phyloP scores from a whole-genome alignment of 1,140 invertebrate genomes.

The Drosophila pectinifera region DNA sequence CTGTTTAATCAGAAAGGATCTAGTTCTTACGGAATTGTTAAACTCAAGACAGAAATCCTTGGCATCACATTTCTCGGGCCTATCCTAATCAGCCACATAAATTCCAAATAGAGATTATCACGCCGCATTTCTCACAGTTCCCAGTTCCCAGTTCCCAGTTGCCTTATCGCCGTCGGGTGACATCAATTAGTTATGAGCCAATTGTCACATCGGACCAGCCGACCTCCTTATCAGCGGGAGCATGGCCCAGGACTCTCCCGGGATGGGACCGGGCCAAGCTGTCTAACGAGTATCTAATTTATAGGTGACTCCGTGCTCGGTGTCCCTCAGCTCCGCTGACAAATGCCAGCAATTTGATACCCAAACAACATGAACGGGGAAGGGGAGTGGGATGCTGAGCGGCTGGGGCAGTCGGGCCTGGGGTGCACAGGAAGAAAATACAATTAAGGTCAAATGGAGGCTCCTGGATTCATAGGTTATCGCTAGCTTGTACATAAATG shows the following conservation, averaged over 20 bases:
- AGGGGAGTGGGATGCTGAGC: not conserved
- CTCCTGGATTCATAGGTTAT: too few species aligned
- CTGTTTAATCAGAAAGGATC: too few species aligned
- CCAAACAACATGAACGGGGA: conserved; percentile 27
- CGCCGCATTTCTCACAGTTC: conserved; percentile 21
- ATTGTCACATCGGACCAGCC: conserved; percentile 22
- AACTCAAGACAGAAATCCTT: not conserved
- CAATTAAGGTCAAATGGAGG: too few species aligned
- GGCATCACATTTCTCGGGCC: conserved; percentile 13
- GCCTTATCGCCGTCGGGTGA: conserved; percentile 32
- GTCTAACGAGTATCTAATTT: conserved; percentile 77
- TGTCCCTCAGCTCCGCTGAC: conserved; percentile 51
- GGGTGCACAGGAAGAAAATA: conserved; percentile 2
- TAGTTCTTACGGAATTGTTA: not conserved
- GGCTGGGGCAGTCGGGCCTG: not conserved
- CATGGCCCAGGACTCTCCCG: conserved; percentile 16
- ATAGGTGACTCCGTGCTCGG: conserved; percentile 52
- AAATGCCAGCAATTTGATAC: conserved; percentile 79
- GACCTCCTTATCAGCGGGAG: conserved; percentile 60
- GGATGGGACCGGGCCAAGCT: conserved; percentile 27
- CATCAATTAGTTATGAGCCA: conserved; percentile 73
- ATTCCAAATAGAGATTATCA: conserved; percentile 44
- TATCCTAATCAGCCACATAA: conserved; percentile 56
- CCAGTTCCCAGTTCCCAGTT: conserved; percentile 1
- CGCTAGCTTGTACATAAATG: too few species aligned